A percentile compares a stretch with the other conserved stretches of the same genome.
Conservation (phyloP, 1,140 invertebrate genomes). For the Drosophila seguyi region DNA sequence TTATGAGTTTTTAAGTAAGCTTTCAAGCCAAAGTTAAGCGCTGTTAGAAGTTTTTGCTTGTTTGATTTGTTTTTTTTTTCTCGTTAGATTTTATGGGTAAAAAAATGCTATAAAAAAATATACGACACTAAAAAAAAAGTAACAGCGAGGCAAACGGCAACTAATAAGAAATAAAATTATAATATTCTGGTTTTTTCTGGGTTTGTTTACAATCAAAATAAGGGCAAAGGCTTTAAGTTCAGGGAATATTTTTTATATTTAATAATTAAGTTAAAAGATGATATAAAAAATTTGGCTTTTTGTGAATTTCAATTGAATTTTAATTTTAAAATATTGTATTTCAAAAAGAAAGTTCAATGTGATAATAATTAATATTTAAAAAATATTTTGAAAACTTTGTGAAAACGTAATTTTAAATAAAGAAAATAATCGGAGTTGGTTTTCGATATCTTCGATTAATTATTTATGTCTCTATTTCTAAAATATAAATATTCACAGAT, state of each 20-base stretch:
- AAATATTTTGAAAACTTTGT: no score
- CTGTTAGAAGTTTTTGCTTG: constrained; percentile 57
- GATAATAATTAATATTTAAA: no score
- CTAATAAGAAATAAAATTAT: constrained; percentile 34
- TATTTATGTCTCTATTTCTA: no score
- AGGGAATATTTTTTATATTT: background rate
- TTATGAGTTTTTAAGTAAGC: constrained; percentile 49
- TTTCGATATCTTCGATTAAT: background rate
- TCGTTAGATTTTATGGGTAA: constrained; percentile 62
- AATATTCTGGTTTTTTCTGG: constrained; percentile 8
- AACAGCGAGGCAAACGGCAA: constrained; percentile 57
- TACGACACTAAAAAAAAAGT: constrained; percentile 11
- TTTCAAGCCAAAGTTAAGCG: constrained; percentile 63
- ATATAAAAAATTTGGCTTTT: no score
- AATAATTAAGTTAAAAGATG: no score
- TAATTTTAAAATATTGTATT: background rate
- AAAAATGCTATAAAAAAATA: constrained; percentile 20
- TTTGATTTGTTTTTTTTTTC: constrained; percentile 41
- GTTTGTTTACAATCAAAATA: constrained; percentile 22
- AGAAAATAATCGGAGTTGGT: background rate
- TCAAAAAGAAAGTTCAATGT: background rate
- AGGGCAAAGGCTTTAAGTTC: background rate
- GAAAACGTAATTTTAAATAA: background rate
- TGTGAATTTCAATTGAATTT: no score
- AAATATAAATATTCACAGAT: background rate